phyloP scores from a whole-genome alignment of 2,888 invertebrate species.

The Hydrotaea cyrtoneurina region DNA sequence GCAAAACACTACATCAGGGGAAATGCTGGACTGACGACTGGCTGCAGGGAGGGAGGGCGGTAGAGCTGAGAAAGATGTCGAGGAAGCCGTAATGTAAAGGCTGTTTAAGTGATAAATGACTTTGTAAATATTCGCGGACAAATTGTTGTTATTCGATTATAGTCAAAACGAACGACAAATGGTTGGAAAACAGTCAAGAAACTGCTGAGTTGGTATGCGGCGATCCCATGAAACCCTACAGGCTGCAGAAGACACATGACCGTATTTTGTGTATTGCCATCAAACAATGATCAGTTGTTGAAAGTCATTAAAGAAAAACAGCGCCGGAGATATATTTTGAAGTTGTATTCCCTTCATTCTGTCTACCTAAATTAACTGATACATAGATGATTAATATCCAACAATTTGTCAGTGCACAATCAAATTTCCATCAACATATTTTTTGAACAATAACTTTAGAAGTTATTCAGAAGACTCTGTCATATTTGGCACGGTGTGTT shows the following conservation, averaged over 20 bases:
- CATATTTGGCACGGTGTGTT: too few species aligned
- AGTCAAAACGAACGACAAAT: slow-evolving; percentile 45
- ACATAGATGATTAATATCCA: too few species aligned
- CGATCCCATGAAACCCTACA: neutral
- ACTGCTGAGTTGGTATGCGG: neutral
- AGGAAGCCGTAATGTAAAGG: slow-evolving; percentile 49
- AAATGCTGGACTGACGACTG: slow-evolving; percentile 9
- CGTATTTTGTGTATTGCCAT: neutral
- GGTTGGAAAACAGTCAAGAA: neutral
- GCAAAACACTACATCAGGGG: neutral
- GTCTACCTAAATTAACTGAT: too few species aligned
- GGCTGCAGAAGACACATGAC: neutral
- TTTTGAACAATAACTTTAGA: too few species aligned
- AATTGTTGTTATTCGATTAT: slow-evolving; percentile 64
- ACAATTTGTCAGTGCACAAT: too few species aligned
- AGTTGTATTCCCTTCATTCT: too few species aligned
- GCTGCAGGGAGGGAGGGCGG: neutral
- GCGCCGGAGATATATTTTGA: too few species aligned
- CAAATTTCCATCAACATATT: too few species aligned
- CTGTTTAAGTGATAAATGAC: slow-evolving; percentile 65
- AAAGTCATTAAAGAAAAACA: too few species aligned
- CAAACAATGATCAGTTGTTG: neutral
- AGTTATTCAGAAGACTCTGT: too few species aligned
- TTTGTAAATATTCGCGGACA: slow-evolving; percentile 65
- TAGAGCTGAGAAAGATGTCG: slow-evolving; percentile 9